Evolutionary conservation across 2,888 invertebrate species (phyloP), one percentile per base, ranked within the genome.

Genomic region (Machimus rusticus): DNA sequence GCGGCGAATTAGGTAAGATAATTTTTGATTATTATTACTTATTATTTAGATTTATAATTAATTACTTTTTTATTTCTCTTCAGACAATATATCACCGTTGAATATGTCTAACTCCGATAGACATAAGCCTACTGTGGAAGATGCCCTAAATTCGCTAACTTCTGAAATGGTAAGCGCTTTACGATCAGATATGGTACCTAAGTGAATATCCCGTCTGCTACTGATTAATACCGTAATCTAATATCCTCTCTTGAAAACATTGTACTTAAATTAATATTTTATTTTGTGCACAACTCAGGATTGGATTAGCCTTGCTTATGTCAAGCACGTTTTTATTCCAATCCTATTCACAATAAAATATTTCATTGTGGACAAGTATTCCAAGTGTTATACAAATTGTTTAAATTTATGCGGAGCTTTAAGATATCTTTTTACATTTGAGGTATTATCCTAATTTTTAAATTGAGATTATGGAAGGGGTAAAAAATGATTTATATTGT

Each of bases 91-190:
- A 89, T 94, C 95, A 89, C 93, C 93, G 89, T 91, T 93, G 88
- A 92, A 92, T 89, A 91, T 93, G 93, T 89, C 93, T 91, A 92
- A 91, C 90, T 91, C 91, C 89, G 92, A 92, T 90, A 91, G 92
- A 89, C 92, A 92, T 90, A 94, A 94, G 92, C 94, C 95, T 89
- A 94, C 95, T 77, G 95, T 95, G 90, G 95, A 95, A 92, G 95
- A 95, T 91, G 95, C 96, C 90, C 95, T 97, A 92, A 96, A 96
- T 93, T 96, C 96, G 93, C 95, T 97, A 91, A 96, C 96, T 91
- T 95, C 96, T 90, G 97, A 97, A 95, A 96, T 97, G 96, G 96
- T 97, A 94, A 96, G 96, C 88, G 84, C 43, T 28, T 55, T 84
- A 78, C 79, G 74, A 74, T 74, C 66, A 31, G 43, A 87, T 28